These are phyloP conservation scores for Rutilus rutilus DNA, from an alignment of 2,113 vertebrate species.

Conservation along the genomic window DNA sequence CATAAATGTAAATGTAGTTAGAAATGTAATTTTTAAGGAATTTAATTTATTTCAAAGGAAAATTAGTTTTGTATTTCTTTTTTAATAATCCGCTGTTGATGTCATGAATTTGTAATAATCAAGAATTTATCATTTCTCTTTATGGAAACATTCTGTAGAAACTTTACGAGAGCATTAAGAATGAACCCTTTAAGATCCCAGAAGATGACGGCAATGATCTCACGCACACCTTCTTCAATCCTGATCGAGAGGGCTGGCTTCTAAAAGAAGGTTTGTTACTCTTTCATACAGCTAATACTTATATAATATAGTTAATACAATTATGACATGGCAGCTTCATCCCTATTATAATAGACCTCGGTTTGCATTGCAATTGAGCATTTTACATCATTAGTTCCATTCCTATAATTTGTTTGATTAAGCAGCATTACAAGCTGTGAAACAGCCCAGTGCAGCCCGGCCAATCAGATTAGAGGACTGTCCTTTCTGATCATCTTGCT, in stretches of 20 bases:
- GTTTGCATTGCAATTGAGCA: too few species aligned
- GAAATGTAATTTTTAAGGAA: too few species aligned
- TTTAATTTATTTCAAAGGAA: background rate
- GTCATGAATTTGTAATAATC: background rate
- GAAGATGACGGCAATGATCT: slow-evolving; percentile 93
- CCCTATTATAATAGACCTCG: background rate
- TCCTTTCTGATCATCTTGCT: background rate
- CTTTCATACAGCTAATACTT: background rate
- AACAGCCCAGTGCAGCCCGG: background rate
- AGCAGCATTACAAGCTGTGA: background rate
- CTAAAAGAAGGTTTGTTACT: slow-evolving; percentile 87
- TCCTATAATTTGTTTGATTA: background rate
- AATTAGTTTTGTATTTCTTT: too few species aligned
- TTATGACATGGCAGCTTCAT: background rate
- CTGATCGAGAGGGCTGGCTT: slow-evolving; percentile 93
- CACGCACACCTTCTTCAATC: slow-evolving; percentile 94
- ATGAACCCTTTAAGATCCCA: slow-evolving; percentile 92
- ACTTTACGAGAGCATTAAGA: slow-evolving; percentile 92
- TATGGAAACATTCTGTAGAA: slow-evolving; percentile 64
- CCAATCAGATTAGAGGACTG: background rate
- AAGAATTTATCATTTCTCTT: background rate
- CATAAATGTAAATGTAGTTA: background rate
- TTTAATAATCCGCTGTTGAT: background rate
- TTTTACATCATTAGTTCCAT: too few species aligned
- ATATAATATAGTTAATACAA: background rate